Percentiles rank a stretch among this genome's conserved stretches.
Evolutionary conservation across 2,113 vertebrate genomes (phyloP).

Genomic region (Mormoops blainvillei): DNA sequence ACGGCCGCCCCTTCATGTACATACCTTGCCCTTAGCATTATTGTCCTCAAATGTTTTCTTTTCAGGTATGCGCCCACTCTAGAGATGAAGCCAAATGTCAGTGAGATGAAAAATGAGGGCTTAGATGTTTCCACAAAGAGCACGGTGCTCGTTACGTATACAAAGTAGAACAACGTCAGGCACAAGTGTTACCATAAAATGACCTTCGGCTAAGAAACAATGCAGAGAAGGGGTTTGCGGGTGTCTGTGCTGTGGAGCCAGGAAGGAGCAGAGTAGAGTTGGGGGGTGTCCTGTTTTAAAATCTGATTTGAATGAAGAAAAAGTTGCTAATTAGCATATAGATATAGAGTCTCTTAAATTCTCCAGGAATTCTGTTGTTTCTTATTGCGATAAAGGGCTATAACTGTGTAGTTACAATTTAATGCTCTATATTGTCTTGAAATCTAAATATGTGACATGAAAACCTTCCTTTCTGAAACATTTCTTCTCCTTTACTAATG

Average conservation of each 20-base stretch:
- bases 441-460: slow-evolving; percentile 62
- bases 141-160: background rate
- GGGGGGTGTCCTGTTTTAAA: background rate
- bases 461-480: slow-evolving; percentile 31
- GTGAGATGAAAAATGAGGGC: background rate
- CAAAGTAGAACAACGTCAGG: background rate
- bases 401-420: background rate
- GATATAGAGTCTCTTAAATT: background rate
- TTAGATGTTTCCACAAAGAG: background rate
- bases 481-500: slow-evolving; percentile 77
- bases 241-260: background rate
- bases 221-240: background rate
- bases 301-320: background rate
- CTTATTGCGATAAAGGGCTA: background rate
- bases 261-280: background rate
- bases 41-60: background rate
- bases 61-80: background rate
- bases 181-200: background rate
- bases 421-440: slow-evolving; percentile 50
- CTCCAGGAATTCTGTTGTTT: background rate
- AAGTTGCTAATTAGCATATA: background rate
- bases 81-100: background rate
- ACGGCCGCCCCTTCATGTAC: background rate
- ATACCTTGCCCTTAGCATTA: background rate
- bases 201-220: background rate